These are phyloP conservation scores for Agrochola lychnidis DNA, from an alignment of 2,888 invertebrate species.

Conservation along the genomic window DNA sequence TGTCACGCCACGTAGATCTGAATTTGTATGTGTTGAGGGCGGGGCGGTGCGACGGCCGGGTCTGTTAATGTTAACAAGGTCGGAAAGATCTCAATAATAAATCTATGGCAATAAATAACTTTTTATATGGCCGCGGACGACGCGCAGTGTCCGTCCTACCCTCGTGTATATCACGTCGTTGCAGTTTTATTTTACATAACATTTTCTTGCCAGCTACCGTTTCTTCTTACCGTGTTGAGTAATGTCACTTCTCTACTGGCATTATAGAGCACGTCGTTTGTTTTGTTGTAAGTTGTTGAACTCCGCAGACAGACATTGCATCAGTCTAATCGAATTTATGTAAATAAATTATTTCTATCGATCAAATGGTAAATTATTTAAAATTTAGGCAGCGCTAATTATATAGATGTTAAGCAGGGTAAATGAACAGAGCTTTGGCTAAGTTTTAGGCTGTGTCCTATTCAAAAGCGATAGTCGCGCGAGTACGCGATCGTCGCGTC, in stretches of 20 bases:
- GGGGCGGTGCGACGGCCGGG: slow-evolving; percentile 40
- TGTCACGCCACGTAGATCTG: slow-evolving; percentile 76
- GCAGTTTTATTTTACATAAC: slow-evolving; percentile 26
- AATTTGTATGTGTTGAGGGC: slow-evolving; percentile 72
- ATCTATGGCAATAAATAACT: slow-evolving; percentile 65
- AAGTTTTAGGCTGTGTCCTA: slow-evolving; percentile 7
- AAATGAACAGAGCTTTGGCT: slow-evolving; percentile 52
- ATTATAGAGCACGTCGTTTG: neutral
- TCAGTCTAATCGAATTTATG: slow-evolving; percentile 36
- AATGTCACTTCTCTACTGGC: slow-evolving; percentile 10
- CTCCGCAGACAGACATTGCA: slow-evolving; percentile 47
- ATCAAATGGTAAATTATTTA: slow-evolving; percentile 56
- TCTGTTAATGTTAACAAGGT: slow-evolving; percentile 54
- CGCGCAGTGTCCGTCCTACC: slow-evolving; percentile 38
- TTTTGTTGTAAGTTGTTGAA: slow-evolving; percentile 11
- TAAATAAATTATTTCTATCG: slow-evolving; percentile 52
- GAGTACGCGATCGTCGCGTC: no score
- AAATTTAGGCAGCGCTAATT: slow-evolving; percentile 45
- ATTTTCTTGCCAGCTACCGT: slow-evolving; percentile 39
- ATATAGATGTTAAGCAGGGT: slow-evolving; percentile 51
- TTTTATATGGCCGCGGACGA: slow-evolving; percentile 53
- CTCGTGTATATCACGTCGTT: slow-evolving; percentile 32
- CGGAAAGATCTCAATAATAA: slow-evolving; percentile 60
- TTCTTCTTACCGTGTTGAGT: slow-evolving; percentile 12
- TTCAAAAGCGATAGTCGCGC: no score